Base-by-base conservation (phyloP, 2,888 invertebrate genomes). In the Hypomecis atomaria region DNA sequence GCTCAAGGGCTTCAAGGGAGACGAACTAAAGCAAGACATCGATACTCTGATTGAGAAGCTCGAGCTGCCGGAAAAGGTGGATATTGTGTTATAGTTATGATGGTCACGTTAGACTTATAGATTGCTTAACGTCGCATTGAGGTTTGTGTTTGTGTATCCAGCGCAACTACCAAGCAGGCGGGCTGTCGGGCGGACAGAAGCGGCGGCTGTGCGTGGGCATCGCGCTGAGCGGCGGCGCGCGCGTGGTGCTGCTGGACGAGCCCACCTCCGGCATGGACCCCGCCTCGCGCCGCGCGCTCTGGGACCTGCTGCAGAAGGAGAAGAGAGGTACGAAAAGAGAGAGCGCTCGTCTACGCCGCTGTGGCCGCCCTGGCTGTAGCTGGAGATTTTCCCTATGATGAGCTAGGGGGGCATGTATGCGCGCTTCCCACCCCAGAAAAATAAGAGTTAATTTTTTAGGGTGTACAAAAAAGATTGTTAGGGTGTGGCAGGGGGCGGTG, bases 181-280 rank as follows among this genome's bases (percentile, higher is more conserved):
- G 94, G 0, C 80, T 97, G 11, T 96, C 96, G 0, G 96, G 96
- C 7, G 97, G 97, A 1, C 96, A 96, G 94, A 96, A 97, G 81
- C 90, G 97, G 44, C 96, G 96, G 57, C 83, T 97, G 5, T 96
- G 96, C 33, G 95, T 96, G 7, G 96, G 96, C 3, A 95, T 96
- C 66, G 96, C 97, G 0, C 85, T 97, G 34, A 95, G 96, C 73
- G 97, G 96, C 0, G 94, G 94, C 34, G 96, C 96, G 0, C 95
- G 95, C 72, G 95, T 96, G 2, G 95, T 96, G 7, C 88, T 96
- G 66, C 89, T 95, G 34, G 96, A 96, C 80, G 96, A 96, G 80
- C 96, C 96, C 0, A 97, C 97, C 0, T 96, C 97, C 0, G 97
- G 97, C 23, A 96, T 98, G 94, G 97, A 97, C 87, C 97, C 97